Evolutionary conservation across 2,888 invertebrate genomes (phyloP).

Genomic region (Stratiomys singularior): DNA sequence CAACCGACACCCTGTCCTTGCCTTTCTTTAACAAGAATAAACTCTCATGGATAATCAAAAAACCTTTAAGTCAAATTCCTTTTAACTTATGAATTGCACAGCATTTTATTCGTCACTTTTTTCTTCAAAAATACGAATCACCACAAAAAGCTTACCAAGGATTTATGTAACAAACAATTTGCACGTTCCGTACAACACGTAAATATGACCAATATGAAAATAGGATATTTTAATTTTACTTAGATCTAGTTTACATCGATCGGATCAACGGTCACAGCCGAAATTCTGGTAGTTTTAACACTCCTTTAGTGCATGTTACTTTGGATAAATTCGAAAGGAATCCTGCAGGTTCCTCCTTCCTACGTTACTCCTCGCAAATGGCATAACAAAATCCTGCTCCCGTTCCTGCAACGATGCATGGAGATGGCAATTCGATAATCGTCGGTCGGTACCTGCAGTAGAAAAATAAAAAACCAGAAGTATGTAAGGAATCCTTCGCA

Average conservation of each 20-base stretch:
- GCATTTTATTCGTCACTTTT: too few relatives aligned
- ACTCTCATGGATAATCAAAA: too few relatives aligned
- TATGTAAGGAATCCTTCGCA: background rate
- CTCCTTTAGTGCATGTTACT: background rate
- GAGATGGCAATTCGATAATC: slow-evolving; percentile 57
- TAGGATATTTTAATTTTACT: background rate
- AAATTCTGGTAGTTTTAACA: background rate
- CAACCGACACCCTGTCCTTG: too few relatives aligned
- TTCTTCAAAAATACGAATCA: too few relatives aligned
- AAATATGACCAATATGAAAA: background rate
- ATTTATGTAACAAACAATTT: too few relatives aligned
- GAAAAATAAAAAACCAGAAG: background rate
- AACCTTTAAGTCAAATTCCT: too few relatives aligned
- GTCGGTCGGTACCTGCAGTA: slow-evolving; percentile 59
- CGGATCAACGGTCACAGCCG: slow-evolving; percentile 22
- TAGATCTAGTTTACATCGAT: background rate
- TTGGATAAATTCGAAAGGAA: background rate
- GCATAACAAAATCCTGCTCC: slow-evolving; percentile 65
- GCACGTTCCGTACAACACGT: too few relatives aligned
- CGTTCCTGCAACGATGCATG: slow-evolving; percentile 59
- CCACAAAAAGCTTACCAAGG: too few relatives aligned
- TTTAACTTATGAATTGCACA: too few relatives aligned
- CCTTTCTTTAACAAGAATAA: too few relatives aligned
- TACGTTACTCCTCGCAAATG: slow-evolving; percentile 54
- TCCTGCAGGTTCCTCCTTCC: background rate